Conservation (phyloP, 2,113 vertebrate species). For the Aythya baeri region DNA sequence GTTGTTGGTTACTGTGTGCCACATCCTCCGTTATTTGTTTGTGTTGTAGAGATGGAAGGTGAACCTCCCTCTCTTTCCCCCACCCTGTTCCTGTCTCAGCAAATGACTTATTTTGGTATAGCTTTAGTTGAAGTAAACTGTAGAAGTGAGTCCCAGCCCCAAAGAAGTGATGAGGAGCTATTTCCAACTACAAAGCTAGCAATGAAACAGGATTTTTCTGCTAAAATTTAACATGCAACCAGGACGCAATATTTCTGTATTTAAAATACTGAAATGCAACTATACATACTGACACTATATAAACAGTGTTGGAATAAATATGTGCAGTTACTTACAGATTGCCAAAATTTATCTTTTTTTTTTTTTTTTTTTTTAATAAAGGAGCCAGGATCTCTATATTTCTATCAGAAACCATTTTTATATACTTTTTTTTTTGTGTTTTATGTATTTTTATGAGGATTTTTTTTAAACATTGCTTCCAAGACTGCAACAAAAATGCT, state of each 20-base stretch:
- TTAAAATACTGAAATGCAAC: not conserved
- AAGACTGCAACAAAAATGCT: not conserved
- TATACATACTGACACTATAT: not conserved
- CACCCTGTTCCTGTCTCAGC: not conserved
- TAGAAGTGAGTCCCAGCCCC: not conserved
- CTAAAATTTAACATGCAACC: not conserved
- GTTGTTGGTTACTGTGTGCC: accelerated
- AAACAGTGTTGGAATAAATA: not conserved
- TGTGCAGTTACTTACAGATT: not conserved
- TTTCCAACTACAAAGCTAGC: not conserved
- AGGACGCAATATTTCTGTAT: too few species aligned
- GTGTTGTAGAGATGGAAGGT: not conserved
- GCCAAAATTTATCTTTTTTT: too few species aligned
- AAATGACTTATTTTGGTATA: not conserved
- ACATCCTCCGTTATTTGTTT: accelerated
- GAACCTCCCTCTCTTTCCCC: not conserved
- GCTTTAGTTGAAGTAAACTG: accelerated
- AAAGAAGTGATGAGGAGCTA: not conserved
- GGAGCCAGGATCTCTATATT: not conserved
- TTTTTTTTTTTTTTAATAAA: too few species aligned
- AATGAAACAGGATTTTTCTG: not conserved
- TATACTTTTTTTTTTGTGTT: not conserved
- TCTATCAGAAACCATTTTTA: not conserved
- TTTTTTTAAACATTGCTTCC: not conserved
- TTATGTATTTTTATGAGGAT: not conserved